Evolutionary conservation across 1,140 invertebrate species (phyloP).

Genomic region (Eupristina koningsbergeri): DNA sequence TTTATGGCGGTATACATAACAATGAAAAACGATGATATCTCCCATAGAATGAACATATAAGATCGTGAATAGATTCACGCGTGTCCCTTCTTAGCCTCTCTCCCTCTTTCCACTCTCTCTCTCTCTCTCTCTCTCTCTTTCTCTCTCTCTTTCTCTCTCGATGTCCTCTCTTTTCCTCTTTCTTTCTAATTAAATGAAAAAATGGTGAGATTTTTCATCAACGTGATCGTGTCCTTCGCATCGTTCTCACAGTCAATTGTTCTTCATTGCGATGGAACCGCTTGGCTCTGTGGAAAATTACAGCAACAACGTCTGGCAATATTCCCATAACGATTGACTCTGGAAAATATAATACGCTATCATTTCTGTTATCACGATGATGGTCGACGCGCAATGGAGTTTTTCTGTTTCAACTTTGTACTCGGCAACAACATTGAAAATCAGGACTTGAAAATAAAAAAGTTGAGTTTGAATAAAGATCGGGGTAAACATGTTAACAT

Average conservation of each 20-base stretch:
- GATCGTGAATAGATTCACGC: not conserved
- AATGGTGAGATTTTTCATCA: conserved; percentile 51
- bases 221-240: conserved; percentile 57
- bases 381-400: not conserved
- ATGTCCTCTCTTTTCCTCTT: not conserved
- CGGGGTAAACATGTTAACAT: no score
- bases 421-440: not conserved
- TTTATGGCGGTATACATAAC: not conserved
- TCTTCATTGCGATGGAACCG: conserved; percentile 47
- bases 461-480: no score
- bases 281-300: not conserved
- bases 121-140: not conserved
- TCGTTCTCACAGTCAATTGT: conserved; percentile 59
- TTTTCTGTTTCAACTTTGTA: not conserved
- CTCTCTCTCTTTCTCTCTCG: conserved; percentile 4
- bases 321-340: conserved; percentile 29
- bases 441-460: no score
- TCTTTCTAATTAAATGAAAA: conserved; percentile 7
- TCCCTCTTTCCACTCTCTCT: no score
- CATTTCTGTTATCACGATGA: not conserved
- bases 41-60: not conserved
- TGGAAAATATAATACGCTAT: conserved; percentile 2
- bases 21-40: conserved; percentile 13
- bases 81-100: no score
- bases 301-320: not conserved